phyloP scores from a whole-genome alignment of 1,140 invertebrate species.

The Venturia canescens region DNA sequence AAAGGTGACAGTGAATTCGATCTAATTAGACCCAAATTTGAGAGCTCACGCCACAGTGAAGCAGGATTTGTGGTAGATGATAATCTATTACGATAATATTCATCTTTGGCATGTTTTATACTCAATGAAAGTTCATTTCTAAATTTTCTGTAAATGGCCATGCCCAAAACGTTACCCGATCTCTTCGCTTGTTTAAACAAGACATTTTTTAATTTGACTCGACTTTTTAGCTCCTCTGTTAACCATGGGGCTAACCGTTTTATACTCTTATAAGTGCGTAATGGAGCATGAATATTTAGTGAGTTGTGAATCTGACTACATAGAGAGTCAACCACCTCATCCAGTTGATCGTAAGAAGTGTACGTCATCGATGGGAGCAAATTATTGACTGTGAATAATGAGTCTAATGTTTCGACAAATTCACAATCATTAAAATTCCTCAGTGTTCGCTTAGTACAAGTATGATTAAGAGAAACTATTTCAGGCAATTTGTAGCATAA shows the following conservation, averaged over 20 bases:
- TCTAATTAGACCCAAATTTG: no score
- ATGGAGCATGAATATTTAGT: not conserved
- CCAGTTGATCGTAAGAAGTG: not conserved
- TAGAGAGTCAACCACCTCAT: not conserved
- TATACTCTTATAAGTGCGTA: not conserved
- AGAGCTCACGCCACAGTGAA: not conserved
- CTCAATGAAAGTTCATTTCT: not conserved
- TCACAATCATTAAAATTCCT: not conserved
- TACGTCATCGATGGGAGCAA: no score
- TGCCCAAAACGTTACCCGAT: not conserved
- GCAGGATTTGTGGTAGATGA: not conserved
- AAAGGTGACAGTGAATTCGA: no score
- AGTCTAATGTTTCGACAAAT: not conserved
- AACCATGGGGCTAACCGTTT: not conserved
- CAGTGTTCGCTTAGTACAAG: not conserved
- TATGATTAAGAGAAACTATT: not conserved
- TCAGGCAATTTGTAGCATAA: not conserved
- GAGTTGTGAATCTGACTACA: not conserved
- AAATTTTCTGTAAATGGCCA: conserved; percentile 4
- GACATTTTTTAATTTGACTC: not conserved
- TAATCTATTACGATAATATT: not conserved
- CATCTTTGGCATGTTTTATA: not conserved
- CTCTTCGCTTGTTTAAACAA: not conserved
- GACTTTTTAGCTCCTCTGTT: not conserved
- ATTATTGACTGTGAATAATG: not conserved